Conservation (phyloP, 2,797 vertebrate genomes). For the Pseudotriccus pelzelni region DNA sequence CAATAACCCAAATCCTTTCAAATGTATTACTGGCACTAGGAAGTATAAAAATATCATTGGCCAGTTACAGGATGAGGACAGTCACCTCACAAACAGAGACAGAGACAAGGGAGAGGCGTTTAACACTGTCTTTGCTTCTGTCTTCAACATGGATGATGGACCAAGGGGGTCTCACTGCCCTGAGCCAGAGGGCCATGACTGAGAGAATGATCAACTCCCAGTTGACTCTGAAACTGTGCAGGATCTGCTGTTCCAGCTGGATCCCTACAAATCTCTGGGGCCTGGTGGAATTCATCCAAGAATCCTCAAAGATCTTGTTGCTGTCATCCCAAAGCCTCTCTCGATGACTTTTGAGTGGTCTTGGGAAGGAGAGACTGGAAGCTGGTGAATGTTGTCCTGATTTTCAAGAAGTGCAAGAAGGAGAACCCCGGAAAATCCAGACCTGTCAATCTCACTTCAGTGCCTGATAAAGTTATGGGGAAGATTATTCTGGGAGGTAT, state of each 20-base stretch:
- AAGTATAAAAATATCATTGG: background rate
- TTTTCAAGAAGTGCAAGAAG: background rate
- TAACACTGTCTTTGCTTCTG: background rate
- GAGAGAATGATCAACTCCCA: too few species aligned
- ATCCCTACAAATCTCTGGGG: background rate
- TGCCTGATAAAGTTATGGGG: background rate
- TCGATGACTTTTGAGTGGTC: background rate
- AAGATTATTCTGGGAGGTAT: background rate
- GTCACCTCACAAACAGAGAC: background rate
- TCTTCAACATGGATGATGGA: background rate
- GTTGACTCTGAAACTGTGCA: background rate
- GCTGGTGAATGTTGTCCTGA: background rate
- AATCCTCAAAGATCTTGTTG: background rate
- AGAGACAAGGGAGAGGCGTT: background rate
- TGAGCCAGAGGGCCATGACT: too few species aligned
- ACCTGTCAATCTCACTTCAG: background rate
- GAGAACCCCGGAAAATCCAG: background rate
- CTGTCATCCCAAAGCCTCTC: background rate
- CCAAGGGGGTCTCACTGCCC: background rate
- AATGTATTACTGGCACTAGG: background rate
- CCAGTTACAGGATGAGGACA: background rate
- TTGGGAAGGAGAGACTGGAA: background rate
- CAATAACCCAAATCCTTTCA: background rate
- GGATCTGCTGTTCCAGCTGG: background rate
- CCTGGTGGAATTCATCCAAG: background rate